Base-by-base conservation (phyloP, 23 tunicate genomes). In the Clavelina lepadiformis region DNA sequence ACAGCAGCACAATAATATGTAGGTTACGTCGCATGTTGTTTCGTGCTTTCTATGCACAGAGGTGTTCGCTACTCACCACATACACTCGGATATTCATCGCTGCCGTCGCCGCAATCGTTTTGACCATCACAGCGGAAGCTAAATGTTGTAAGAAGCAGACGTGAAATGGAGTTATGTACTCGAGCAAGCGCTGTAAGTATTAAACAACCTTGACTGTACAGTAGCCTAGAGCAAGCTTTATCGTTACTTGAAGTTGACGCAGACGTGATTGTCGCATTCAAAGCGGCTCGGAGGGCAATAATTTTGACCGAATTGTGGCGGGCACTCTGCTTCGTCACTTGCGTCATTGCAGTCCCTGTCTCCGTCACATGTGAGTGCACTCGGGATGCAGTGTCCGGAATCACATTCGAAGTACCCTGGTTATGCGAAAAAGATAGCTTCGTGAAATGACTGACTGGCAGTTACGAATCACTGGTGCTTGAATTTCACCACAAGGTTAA, bases 211-310 rank as follows among this genome's bases (percentile, higher is more conserved):
- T n/a, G n/a, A n/a, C n/a, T n/a, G n/a, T n/a, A n/a, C n/a, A n/a
- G n/a, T n/a, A n/a, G n/a, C n/a, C n/a, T n/a, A n/a, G 13, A 8
- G 13, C 67, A 23, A 26, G 67, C 19, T 19, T 26, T 6, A 30
- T 23, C 20, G 71, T 65, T 78, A 86, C 95, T 77, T 72, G 41
- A 49, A 57, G 64, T 78, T 78, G 51, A 86, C 49, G 73, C 95
- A 86, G 28, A 86, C 95, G 51, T 86, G 95, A 57, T 86, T 86
- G 69, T 63, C 70, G 66, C 95, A 86, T 66, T 86, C 84, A 57
- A 86, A 86, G 63, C 46, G 38, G 20, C 26, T 71, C 31, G 46
- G 77, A 0, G 83, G 93, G 65, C 95, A 86, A 45, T 71, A 86
- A 41, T 71, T 71, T 1, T 49, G 82, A 22, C 46, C 95, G 47